These are phyloP conservation scores for Sesamia nonagrioides DNA, from an alignment of 1,140 invertebrate species.

Conservation along the genomic window DNA sequence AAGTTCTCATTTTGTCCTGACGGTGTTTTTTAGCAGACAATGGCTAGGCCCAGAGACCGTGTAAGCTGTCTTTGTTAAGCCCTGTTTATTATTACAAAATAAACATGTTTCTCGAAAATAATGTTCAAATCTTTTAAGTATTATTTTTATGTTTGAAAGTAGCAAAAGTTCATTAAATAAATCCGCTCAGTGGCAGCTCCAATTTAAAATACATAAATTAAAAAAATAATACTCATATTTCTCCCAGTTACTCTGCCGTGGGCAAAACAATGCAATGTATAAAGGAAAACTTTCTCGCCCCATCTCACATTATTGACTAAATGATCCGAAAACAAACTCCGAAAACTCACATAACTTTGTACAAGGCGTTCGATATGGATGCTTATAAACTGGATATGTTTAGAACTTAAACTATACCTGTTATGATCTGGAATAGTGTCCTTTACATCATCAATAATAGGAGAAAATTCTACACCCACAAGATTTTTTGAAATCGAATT, in stretches of 20 bases:
- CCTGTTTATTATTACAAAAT: background rate
- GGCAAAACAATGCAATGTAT: slow-evolving; percentile 29
- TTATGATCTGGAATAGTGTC: too few species aligned
- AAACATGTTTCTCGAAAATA: too few species aligned
- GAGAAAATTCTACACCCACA: too few species aligned
- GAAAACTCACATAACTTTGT: slow-evolving; percentile 60
- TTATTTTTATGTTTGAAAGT: background rate
- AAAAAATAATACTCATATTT: slow-evolving; percentile 34
- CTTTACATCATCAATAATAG: too few species aligned
- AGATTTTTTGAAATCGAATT: too few species aligned
- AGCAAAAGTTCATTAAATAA: background rate
- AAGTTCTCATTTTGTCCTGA: background rate
- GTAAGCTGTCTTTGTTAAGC: background rate
- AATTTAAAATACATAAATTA: slow-evolving; percentile 19
- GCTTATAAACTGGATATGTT: slow-evolving; percentile 37
- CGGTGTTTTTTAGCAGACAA: slow-evolving; percentile 6
- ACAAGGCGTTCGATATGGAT: slow-evolving; percentile 40
- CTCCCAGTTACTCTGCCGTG: slow-evolving; percentile 12
- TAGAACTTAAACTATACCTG: background rate
- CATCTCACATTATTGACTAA: slow-evolving; percentile 61
- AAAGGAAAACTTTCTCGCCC: slow-evolving; percentile 46
- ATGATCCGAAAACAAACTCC: slow-evolving; percentile 57
- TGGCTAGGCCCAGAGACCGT: background rate
- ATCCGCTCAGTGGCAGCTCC: background rate
- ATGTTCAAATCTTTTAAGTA: background rate